Evolutionary conservation across 1,140 invertebrate genomes (phyloP).

Genomic region (Drosophila bifasciata): DNA sequence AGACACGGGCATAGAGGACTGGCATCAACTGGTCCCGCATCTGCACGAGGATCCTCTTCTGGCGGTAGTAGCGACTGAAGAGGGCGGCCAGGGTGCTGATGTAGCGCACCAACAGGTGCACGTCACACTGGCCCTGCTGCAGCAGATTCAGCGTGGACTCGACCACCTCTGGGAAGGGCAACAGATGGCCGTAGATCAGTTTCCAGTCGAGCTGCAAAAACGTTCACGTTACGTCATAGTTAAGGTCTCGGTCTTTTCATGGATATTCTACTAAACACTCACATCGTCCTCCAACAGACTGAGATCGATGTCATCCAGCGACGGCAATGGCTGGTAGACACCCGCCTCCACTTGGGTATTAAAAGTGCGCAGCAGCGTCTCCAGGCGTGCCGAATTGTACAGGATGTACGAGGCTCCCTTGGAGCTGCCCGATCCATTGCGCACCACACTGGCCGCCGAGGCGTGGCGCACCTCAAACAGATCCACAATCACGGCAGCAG

Average conservation of each 20-base stretch:
- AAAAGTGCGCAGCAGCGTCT: constrained; percentile 87
- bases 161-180: constrained; percentile 87
- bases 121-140: constrained; percentile 84
- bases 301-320: constrained; percentile 86
- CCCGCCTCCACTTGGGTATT: constrained; percentile 84
- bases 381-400: constrained; percentile 89
- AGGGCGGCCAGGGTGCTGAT: constrained; percentile 86
- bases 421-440: constrained; percentile 78
- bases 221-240: constrained; percentile 2
- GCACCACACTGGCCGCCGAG: constrained; percentile 57
- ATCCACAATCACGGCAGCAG: constrained; percentile 87
- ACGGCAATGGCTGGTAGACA: constrained; percentile 86
- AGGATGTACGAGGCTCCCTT: constrained; percentile 88
- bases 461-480: constrained; percentile 86
- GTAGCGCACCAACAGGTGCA: constrained; percentile 88
- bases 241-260: constrained; percentile 33
- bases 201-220: constrained; percentile 86
- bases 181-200: constrained; percentile 87
- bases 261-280: not conserved
- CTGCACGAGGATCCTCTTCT: constrained; percentile 86
- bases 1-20: constrained; percentile 87
- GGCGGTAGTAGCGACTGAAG: constrained; percentile 90
- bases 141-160: constrained; percentile 85
- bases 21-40: constrained; percentile 87
- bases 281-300: constrained; percentile 87